Conservation (phyloP, 2,113 vertebrate genomes). For the Pseudopipra pipra region DNA sequence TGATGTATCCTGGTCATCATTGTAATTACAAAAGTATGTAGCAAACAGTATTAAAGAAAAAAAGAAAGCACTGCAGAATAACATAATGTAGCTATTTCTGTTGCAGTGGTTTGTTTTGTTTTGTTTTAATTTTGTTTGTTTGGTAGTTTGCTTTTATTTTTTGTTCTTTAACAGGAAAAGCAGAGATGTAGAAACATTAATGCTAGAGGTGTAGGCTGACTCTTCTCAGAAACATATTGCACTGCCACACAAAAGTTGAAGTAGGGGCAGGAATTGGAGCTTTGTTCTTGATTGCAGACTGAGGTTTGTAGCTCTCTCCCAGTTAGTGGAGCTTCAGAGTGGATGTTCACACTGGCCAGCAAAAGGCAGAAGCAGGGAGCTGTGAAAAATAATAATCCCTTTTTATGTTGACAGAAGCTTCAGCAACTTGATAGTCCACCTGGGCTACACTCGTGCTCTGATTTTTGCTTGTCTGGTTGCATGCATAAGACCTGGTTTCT, state of each 20-base stretch:
- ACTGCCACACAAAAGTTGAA: neutral
- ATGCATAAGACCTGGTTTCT: neutral
- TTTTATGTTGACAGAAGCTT: neutral
- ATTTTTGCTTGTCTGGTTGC: neutral
- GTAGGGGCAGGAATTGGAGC: neutral
- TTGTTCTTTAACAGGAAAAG: neutral
- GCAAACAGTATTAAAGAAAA: neutral
- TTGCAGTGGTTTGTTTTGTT: neutral
- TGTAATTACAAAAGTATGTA: neutral
- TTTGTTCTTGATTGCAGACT: neutral
- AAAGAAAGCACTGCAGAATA: neutral
- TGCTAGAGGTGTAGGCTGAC: neutral
- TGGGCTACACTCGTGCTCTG: neutral
- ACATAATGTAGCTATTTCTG: neutral
- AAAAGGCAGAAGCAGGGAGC: neutral
- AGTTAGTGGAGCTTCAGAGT: neutral
- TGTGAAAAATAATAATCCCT: neutral
- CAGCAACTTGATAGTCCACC: neutral
- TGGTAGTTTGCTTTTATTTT: neutral
- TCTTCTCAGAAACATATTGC: neutral
- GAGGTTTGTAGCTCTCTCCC: neutral
- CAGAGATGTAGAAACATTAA: neutral
- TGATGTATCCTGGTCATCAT: too few species aligned
- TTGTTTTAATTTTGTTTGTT: neutral
- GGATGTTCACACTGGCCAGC: neutral